Conservation (phyloP, 2,797 vertebrate genomes). For the Antrozous pallidus region DNA sequence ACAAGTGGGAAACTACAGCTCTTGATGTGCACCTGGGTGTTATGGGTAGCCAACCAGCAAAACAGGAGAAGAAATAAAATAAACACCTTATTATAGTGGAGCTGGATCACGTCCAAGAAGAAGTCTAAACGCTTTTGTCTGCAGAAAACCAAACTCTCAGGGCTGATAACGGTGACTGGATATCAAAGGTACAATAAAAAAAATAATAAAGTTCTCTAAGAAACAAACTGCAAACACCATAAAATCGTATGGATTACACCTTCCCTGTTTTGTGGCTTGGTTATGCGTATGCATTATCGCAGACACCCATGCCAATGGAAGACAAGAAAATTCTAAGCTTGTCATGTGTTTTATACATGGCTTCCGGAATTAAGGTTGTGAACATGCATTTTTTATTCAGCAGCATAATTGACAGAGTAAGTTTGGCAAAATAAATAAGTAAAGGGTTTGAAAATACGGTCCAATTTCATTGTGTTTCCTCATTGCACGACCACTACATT, state of each 20-base stretch:
- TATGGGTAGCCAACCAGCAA: slow-evolving; percentile 61
- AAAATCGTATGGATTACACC: slow-evolving; percentile 65
- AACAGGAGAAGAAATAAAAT: slow-evolving; percentile 53
- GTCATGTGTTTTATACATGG: background rate
- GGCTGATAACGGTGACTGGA: slow-evolving; percentile 12
- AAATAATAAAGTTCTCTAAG: slow-evolving; percentile 20
- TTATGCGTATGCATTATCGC: background rate
- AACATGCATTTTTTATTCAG: background rate
- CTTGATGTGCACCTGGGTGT: slow-evolving; percentile 64
- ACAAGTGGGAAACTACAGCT: slow-evolving; percentile 57
- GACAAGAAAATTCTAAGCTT: background rate
- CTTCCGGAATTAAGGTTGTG: background rate
- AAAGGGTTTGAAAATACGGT: slow-evolving; percentile 12
- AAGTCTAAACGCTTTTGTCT: slow-evolving; percentile 51
- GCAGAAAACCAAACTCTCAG: slow-evolving; percentile 39
- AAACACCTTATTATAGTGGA: slow-evolving; percentile 53
- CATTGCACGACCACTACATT: background rate
- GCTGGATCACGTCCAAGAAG: slow-evolving; percentile 51
- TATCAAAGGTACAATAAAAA: slow-evolving; percentile 56
- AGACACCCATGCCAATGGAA: background rate
- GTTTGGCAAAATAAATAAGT: background rate
- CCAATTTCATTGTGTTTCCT: background rate
- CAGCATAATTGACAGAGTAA: slow-evolving; percentile 1
- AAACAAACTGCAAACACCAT: slow-evolving; percentile 45
- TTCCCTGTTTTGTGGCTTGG: slow-evolving; percentile 51